These are phyloP conservation scores for Kryptolebias ocellatus DNA, from an alignment of 2,797 vertebrate genomes.

Conservation along the genomic window DNA sequence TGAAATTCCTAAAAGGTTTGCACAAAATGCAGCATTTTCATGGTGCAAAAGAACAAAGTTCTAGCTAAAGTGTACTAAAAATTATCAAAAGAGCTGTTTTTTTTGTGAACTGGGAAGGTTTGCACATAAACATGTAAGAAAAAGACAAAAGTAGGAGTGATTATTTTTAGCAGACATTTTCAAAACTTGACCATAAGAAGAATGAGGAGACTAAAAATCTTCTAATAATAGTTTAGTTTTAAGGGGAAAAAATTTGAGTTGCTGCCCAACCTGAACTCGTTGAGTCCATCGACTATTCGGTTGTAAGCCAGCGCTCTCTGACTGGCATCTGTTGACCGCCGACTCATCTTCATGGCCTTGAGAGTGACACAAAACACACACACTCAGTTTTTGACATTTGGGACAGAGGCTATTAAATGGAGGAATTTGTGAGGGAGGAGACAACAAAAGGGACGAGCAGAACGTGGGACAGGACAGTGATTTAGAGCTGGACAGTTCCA, in stretches of 20 bases:
- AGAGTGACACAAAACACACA: constrained; percentile 66
- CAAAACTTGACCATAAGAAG: background rate
- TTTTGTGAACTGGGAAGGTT: background rate
- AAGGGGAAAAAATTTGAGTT: constrained; percentile 9
- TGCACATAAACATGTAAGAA: background rate
- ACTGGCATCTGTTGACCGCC: constrained; percentile 92
- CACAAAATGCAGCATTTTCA: too few relatives aligned
- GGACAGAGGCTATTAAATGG: constrained; percentile 34
- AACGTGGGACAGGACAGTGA: background rate
- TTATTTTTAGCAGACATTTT: too few relatives aligned
- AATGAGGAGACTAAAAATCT: background rate
- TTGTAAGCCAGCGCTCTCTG: constrained; percentile 94
- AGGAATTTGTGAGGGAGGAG: constrained; percentile 26
- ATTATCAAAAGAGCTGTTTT: too few relatives aligned
- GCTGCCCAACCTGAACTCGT: constrained; percentile 92
- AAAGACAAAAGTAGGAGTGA: background rate
- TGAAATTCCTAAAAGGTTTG: too few relatives aligned
- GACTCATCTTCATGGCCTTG: constrained; percentile 99
- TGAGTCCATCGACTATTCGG: constrained; percentile 95
- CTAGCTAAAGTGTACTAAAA: too few relatives aligned
- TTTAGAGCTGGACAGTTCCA: constrained; percentile 32
- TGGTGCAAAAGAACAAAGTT: too few relatives aligned
- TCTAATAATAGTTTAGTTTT: background rate
- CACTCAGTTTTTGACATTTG: constrained; percentile 53
- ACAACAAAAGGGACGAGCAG: background rate